A percentile compares a stretch with the other conserved stretches of the same genome.
Evolutionary conservation across 2,888 invertebrate genomes (phyloP).

Genomic region (Polylopha cassiicola): DNA sequence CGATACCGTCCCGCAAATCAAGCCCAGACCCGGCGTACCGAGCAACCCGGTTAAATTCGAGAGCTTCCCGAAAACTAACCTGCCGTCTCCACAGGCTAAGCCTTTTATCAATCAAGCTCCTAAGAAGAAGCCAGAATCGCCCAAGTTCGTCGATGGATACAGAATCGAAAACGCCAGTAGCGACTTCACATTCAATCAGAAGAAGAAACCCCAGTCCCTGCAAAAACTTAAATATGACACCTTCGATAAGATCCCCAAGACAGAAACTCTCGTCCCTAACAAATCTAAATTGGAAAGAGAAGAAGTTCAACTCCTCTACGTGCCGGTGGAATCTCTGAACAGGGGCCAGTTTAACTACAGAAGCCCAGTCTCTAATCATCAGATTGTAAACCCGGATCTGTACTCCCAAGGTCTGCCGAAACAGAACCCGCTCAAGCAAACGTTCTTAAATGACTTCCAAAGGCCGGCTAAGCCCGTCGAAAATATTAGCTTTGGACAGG

Average conservation of each 20-base stretch:
- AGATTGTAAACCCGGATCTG: constrained; percentile 50
- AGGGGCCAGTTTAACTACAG: constrained; percentile 65
- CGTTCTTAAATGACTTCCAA: constrained; percentile 44
- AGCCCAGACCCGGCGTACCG: constrained; percentile 37
- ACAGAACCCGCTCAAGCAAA: constrained; percentile 41
- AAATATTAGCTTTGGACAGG: constrained; percentile 40
- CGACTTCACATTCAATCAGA: constrained; percentile 34
- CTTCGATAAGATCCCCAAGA: constrained; percentile 45
- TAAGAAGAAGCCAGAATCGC: constrained; percentile 44
- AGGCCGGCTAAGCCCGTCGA: constrained; percentile 46
- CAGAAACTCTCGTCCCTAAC: constrained; percentile 36
- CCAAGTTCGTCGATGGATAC: constrained; percentile 65
- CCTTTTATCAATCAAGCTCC: constrained; percentile 43
- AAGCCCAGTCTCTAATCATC: constrained; percentile 43
- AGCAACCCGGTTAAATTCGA: constrained; percentile 52
- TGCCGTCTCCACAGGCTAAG: constrained; percentile 42
- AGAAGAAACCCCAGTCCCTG: constrained; percentile 54
- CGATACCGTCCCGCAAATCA: constrained; percentile 46
- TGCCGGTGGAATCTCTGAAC: constrained; percentile 86
- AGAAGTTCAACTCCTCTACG: constrained; percentile 87
- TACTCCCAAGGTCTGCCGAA: constrained; percentile 46
- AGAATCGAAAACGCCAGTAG: constrained; percentile 52
- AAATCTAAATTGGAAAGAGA: constrained; percentile 70
- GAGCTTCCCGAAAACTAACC: constrained; percentile 35
- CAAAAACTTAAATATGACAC: constrained; percentile 63